Base-by-base conservation (phyloP, 2,888 invertebrate species). In the Smittia sp. region DNA sequence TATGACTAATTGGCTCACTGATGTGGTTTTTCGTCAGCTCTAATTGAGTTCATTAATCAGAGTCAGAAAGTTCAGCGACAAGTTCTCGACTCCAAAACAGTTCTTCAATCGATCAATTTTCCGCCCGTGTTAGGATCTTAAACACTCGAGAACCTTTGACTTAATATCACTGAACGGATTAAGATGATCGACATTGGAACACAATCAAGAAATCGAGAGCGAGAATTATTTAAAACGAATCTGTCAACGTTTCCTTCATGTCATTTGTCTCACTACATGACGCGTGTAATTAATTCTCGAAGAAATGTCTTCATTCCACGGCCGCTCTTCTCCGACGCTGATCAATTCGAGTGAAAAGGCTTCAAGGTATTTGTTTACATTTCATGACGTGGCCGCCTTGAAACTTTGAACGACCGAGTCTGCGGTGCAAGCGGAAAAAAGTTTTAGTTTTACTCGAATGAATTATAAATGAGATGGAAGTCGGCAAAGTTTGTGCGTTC, bases 191-290 rank as follows among this genome's bases (percentile, higher is more conserved):
- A 63, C 63, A 63, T 4, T 7, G 62, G 22, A 52, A 52, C 15
- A 62, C 62, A 62, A 62, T 18, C 62, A 62, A 62, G 7, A 18
- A 13, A 24, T 46, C 15, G 46, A 32, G 32, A 32, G 32, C 32
- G 32, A 32, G 32, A 46, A 46, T 46, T 11, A 18, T 58, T 58
- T 58, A 22, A 69, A 69, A 69, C 18, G 41, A 52, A 54, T 69
- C 69, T 54, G 69, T 69, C 69, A 69, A 69, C 69, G 52, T 46
- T 69, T 69, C 69, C 7, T 66, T 66, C 69, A 54, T 69, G 69
- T 69, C 69, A 69, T 69, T 69, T 69, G 69, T 69, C 54, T 69
- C 54, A n/a, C 25, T 69, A 69, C 54, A 25, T 54, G 69, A 69
- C 69, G 41, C 32, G 24, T 69, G 46, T 69, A 69, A 69, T 69